Conservation (phyloP, 2,888 invertebrate genomes). For the Scaptomyza flava region DNA sequence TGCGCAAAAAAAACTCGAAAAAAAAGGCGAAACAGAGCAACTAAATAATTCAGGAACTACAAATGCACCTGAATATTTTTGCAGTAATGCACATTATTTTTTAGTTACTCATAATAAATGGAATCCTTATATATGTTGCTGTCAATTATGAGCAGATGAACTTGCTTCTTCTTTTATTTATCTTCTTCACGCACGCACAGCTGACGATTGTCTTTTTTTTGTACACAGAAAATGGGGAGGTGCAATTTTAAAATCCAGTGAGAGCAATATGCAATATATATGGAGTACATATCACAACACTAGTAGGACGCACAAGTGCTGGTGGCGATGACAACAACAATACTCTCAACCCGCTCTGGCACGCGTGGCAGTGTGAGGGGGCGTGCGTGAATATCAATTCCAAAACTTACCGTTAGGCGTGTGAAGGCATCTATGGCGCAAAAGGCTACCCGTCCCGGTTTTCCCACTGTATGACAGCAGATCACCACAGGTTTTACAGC, state of each 20-base stretch:
- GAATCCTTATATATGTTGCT: not conserved
- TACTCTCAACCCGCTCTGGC: conserved; percentile 36
- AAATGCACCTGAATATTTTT: conserved; percentile 1
- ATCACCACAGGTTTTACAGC: conserved; percentile 69
- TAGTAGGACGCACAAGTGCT: conserved; percentile 21
- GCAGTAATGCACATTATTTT: not conserved
- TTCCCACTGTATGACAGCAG: conserved; percentile 67
- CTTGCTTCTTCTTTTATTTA: not conserved
- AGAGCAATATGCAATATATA: conserved; percentile 4
- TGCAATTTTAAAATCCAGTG: not conserved
- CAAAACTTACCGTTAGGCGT: conserved; percentile 72
- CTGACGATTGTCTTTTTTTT: conserved; percentile 8
- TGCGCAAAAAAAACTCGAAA: conserved; percentile 10
- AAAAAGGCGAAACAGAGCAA: conserved; percentile 27
- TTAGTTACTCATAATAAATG: not conserved
- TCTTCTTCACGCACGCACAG: conserved; percentile 10
- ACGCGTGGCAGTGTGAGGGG: conserved; percentile 73
- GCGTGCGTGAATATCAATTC: conserved; percentile 62
- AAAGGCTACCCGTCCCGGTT: conserved; percentile 65
- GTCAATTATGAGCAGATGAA: not conserved
- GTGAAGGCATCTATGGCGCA: conserved; percentile 66
- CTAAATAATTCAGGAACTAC: conserved; percentile 2
- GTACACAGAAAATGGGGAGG: not conserved
- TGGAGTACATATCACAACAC: conserved; percentile 47
- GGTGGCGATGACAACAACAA: conserved; percentile 53